Base-by-base conservation (phyloP, 2,113 vertebrate genomes). In the Tinamus guttatus region DNA sequence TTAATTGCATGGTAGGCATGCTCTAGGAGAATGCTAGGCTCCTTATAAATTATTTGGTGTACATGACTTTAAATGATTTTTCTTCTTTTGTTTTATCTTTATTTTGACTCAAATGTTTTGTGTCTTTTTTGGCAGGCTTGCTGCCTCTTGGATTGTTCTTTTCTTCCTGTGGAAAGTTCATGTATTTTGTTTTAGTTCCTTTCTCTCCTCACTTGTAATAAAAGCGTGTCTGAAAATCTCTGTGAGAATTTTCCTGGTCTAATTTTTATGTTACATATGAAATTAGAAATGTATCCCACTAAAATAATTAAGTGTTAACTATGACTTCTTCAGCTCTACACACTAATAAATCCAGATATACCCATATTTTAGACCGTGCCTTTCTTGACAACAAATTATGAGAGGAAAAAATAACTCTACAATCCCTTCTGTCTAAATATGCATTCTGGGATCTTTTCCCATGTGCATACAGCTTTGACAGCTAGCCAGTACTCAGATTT, bases 81-180 rank as follows among this genome's bases (percentile, higher is more conserved):
- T 82, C 2, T 1, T 12, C 40, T 78, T 92, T 96, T 91, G 43
- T 82, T 89, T 87, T 74, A 67, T 74, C 89, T 85, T 73, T 89
- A 69, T 83, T 84, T 87, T 87, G 19, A 51, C 93, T 84, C 4
- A 6, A n/a, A 70, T 47, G 27, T 93, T 93, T 81, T 81, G 47
- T 91, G 45, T 59, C 18, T 60, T 89, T 95, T 71, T 45, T 95
- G 85, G 93, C 68, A 96, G 56, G 47, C 41, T 91, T 60, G 11
- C 52, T 92, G 68, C 60, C 68, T 75, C 95, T 86, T 36, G 13
- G 38, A 93, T 84, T 94, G 58, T 92, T 86, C 85, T 95, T 81
- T 86, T 19, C 52, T 96, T 96, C 92, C 93, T 16, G 25, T 95
- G 94, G 92, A 95, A 96, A 95, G 17, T 91, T 85, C 22, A n/a